Conservation (phyloP, 2,797 vertebrate genomes). For the Neomorphus geoffroyi region DNA sequence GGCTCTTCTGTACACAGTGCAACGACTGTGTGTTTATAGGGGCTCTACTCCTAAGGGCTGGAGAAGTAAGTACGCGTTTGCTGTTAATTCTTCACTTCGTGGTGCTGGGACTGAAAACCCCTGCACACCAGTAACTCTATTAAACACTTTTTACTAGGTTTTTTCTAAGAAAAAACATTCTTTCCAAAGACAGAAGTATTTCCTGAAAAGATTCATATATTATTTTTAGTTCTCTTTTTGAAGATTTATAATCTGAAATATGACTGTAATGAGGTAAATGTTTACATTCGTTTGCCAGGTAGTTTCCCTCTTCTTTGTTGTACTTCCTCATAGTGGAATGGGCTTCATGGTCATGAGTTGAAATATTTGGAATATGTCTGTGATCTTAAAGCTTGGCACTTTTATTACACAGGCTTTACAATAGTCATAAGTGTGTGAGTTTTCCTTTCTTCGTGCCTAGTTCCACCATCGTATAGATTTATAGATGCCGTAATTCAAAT, state of each 20-base stretch:
- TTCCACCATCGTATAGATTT: not conserved
- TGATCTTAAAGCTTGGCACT: constrained; percentile 2
- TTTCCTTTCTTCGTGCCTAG: not conserved
- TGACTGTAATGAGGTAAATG: not conserved
- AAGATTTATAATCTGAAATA: not conserved
- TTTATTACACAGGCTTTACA: constrained; percentile 25
- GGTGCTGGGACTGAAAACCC: not conserved
- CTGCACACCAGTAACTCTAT: not conserved
- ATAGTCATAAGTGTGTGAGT: not conserved
- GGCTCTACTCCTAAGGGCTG: not conserved
- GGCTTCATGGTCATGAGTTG: not conserved
- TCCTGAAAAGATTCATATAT: not conserved
- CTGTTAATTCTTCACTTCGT: not conserved
- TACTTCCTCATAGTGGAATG: not conserved
- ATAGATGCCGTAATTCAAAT: not conserved
- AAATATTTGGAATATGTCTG: not conserved
- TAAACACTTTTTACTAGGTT: not conserved
- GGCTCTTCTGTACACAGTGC: not conserved
- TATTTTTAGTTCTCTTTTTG: not conserved
- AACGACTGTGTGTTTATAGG: not conserved
- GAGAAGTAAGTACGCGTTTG: not conserved
- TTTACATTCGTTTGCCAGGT: not conserved
- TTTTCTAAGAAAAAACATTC: not conserved
- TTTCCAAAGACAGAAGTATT: not conserved
- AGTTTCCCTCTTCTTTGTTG: not conserved